phyloP scores from a whole-genome alignment of 2,113 vertebrate genomes.

The Halichoerus grypus region DNA sequence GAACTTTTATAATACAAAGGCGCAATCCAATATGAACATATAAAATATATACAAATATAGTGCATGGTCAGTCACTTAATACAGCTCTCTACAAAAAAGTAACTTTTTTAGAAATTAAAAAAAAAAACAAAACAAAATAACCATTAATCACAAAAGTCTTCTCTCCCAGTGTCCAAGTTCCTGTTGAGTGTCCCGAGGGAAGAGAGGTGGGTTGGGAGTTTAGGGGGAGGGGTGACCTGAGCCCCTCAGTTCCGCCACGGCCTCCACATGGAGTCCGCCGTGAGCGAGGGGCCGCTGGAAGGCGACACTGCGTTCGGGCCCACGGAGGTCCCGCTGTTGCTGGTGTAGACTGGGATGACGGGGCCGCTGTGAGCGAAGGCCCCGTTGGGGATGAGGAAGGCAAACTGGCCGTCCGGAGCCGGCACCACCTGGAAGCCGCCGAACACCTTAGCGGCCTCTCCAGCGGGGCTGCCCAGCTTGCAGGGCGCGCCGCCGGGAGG shows the following conservation, averaged over 20 bases:
- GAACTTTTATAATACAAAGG: slow-evolving; percentile 95
- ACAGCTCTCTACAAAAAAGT: slow-evolving; percentile 89
- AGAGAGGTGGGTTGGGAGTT: background rate
- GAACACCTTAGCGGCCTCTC: slow-evolving; percentile 92
- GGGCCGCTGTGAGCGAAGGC: slow-evolving; percentile 94
- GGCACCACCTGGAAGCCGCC: slow-evolving; percentile 98
- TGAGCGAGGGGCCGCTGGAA: slow-evolving; percentile 91
- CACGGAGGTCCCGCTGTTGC: slow-evolving; percentile 88
- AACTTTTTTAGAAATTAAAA: slow-evolving; percentile 85
- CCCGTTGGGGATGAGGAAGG: slow-evolving; percentile 97
- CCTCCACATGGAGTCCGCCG: slow-evolving; percentile 97
- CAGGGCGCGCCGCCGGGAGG: slow-evolving; percentile 93
- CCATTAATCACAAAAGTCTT: slow-evolving; percentile 82
- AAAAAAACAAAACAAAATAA: slow-evolving; percentile 74
- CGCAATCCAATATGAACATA: slow-evolving; percentile 99
- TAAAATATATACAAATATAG: slow-evolving; percentile 95
- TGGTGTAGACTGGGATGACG: slow-evolving; percentile 95
- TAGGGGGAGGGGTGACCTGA: background rate
- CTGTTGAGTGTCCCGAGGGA: slow-evolving; percentile 73
- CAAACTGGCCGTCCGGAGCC: slow-evolving; percentile 97
- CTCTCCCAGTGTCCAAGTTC: slow-evolving; percentile 71
- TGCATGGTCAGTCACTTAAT: slow-evolving; percentile 91
- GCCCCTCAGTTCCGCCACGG: slow-evolving; percentile 92
- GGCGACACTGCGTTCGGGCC: slow-evolving; percentile 82
- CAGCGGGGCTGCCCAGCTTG: slow-evolving; percentile 90